phyloP scores from a whole-genome alignment of 1,140 invertebrate genomes.

The Hesperophylax magnus region DNA sequence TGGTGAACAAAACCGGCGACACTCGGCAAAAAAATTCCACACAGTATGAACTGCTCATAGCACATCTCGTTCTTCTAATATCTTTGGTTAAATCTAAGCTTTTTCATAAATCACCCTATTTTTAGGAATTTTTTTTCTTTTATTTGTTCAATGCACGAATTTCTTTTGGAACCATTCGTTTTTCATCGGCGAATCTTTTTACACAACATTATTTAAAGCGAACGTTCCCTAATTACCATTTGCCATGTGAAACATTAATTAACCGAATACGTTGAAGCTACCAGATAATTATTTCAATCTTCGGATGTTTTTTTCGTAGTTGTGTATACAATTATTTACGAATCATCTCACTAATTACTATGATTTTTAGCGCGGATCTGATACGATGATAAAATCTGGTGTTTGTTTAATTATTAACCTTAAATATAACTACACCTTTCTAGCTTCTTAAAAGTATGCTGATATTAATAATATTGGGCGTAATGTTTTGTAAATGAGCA shows the following conservation, averaged over 20 bases:
- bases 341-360: background rate
- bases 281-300: background rate
- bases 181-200: background rate
- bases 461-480: no score
- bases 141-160: background rate
- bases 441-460: no score
- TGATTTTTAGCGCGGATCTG: background rate
- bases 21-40: no score
- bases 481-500: no score
- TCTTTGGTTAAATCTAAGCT: no score
- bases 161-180: background rate
- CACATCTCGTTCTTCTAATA: no score
- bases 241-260: background rate
- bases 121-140: background rate
- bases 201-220: background rate
- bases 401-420: no score
- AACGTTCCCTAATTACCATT: constrained; percentile 3
- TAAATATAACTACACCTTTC: no score
- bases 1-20: no score
- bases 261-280: background rate
- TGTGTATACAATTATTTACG: background rate
- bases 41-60: no score
- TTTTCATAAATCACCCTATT: background rate
- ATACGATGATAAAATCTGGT: no score
- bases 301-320: background rate